Percentiles rank a stretch among this genome's conserved stretches.
Evolutionary conservation across 2,888 invertebrate genomes (phyloP).

Genomic region (Seladonia tumulorum): DNA sequence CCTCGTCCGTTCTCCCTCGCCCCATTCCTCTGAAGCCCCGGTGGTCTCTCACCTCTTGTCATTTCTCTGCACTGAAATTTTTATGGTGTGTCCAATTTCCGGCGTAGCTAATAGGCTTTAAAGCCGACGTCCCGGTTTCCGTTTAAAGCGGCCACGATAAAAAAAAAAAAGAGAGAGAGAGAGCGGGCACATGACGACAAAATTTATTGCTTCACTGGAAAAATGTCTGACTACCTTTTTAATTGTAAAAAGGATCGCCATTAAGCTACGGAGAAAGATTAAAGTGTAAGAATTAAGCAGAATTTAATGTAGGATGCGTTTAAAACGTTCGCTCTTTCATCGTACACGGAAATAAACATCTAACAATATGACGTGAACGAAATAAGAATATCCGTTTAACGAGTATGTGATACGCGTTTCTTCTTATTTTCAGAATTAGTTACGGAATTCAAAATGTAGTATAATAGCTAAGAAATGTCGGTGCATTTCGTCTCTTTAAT

Average conservation of each 20-base stretch:
- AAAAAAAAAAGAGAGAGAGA: too few relatives aligned
- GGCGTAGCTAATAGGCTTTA: slow-evolving; percentile 69
- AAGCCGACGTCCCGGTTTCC: slow-evolving; percentile 62
- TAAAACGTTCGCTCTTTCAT: background rate
- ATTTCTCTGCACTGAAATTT: slow-evolving; percentile 69
- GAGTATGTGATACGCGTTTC: background rate
- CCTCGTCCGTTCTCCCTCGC: slow-evolving; percentile 26
- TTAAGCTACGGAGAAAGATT: background rate
- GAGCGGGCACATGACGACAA: slow-evolving; percentile 15
- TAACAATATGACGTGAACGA: accelerated
- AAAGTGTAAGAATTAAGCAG: background rate
- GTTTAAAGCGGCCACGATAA: slow-evolving; percentile 48
- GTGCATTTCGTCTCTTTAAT: background rate
- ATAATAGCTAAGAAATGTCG: background rate
- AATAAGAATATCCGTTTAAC: background rate
- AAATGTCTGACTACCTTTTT: background rate
- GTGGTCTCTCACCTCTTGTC: slow-evolving; percentile 64
- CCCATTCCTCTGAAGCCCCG: slow-evolving; percentile 36
- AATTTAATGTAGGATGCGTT: background rate
- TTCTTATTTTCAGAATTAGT: background rate
- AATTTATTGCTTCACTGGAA: slow-evolving; percentile 25
- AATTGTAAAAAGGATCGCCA: background rate
- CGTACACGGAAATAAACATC: background rate
- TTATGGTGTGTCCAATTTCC: slow-evolving; percentile 73
- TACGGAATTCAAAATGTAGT: background rate